Evolutionary conservation across 2,888 invertebrate genomes (phyloP).

Genomic region (Heliconius ismenius): DNA sequence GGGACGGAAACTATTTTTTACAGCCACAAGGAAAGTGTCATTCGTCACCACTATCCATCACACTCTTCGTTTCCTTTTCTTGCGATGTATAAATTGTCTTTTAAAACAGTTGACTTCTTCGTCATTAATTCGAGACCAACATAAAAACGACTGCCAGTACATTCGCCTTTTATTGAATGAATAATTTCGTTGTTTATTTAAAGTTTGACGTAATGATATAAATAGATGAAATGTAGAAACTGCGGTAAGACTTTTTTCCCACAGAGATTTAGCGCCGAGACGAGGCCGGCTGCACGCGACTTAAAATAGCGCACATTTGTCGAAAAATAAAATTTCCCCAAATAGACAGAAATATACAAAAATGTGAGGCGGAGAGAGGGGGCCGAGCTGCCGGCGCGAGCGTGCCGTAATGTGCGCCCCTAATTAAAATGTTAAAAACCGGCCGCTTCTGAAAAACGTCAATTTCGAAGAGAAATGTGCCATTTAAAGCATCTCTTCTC

Average conservation of each 20-base stretch:
- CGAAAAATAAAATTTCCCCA: conserved; percentile 82
- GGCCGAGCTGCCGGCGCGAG: conserved; percentile 72
- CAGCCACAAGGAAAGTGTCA: conserved; percentile 76
- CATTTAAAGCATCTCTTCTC: conserved; percentile 76
- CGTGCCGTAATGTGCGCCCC: conserved; percentile 81
- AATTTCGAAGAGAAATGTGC: conserved; percentile 81
- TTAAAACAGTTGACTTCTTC: conserved; percentile 44
- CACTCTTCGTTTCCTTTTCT: conserved; percentile 68
- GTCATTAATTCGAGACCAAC: conserved; percentile 38
- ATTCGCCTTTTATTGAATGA: background rate
- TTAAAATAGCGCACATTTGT: conserved; percentile 79
- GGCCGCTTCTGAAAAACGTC: conserved; percentile 80
- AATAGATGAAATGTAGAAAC: conserved; percentile 48
- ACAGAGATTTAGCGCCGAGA: conserved; percentile 78
- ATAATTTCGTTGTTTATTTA: background rate
- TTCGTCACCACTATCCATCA: conserved; percentile 74
- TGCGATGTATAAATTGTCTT: conserved; percentile 66
- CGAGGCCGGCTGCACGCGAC: conserved; percentile 79
- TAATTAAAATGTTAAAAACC: conserved; percentile 83
- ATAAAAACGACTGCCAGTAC: conserved; percentile 10
- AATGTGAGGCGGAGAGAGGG: conserved; percentile 78
- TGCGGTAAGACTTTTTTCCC: conserved; percentile 71
- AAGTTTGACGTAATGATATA: conserved; percentile 46
- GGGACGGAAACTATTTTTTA: conserved; percentile 65
- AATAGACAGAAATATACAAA: conserved; percentile 82